Base-by-base conservation (phyloP, 2,888 invertebrate genomes). In the Polylopha cassiicola region DNA sequence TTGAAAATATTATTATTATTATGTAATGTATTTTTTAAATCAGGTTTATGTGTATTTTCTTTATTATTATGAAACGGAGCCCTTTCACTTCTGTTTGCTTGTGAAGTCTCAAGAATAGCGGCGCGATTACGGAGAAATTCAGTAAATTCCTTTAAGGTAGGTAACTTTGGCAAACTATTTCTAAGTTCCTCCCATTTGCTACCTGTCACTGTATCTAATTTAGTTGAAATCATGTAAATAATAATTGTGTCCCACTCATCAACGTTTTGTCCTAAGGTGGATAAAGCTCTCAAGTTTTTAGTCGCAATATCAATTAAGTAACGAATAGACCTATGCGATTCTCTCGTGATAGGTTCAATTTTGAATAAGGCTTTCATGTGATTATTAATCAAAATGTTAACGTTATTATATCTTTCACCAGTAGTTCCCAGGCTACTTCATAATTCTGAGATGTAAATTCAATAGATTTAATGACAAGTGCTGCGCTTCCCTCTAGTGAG, bases 331-430 rank as follows among this genome's bases (percentile, higher is more conserved):
- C 18, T 18, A 18, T 18, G 17, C 8, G 28, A 28, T n/a, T 28
- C 28, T 8, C 16, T 28, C n/a, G 15, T 16, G 2, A 28, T n/a
- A 8, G 17, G 17, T 7, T 48, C 39, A 6, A 49, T 30, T 13
- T 37, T 42, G 17, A 52, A 47, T 10, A 55, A 31, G 3, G 50
- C 20, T 3, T 44, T 44, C 5, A 55, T 11, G 26, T 55, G 55
- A 20, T 49, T 43, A 17, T 38, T 37, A 20, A 48, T 50, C 5
- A 55, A 20, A 9, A 39, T 43, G 2, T 41, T 23, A 37, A 48
- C 46, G 27, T 53, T 53, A 11, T 53, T 39, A 21, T 46, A 55
- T 4, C 53, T 37, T 8, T 48, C 38, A 11, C 50, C 46, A 37
- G 15, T 2, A 39, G n/a, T 2, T 21, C 13, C 39, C 33, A 39